phyloP scores from a whole-genome alignment of 2,888 invertebrate species.

The Synergus gifuensis region DNA sequence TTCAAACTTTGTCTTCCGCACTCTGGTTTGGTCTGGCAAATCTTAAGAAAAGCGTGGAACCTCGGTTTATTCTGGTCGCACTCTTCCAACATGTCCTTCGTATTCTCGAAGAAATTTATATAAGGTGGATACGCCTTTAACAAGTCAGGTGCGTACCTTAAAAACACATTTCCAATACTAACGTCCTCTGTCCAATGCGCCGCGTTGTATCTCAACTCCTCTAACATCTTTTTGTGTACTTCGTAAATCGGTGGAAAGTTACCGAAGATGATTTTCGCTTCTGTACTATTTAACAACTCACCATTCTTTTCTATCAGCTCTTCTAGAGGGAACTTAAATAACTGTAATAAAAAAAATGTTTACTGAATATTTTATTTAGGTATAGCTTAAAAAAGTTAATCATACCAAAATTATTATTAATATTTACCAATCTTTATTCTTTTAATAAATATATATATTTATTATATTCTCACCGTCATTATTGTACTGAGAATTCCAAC shows the following conservation, averaged over 20 bases:
- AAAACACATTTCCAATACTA: constrained; percentile 92
- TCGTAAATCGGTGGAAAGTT: constrained; percentile 96
- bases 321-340: constrained; percentile 96
- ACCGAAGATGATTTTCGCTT: constrained; percentile 96
- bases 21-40: constrained; percentile 95
- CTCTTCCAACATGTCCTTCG: constrained; percentile 93
- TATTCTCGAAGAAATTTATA: constrained; percentile 98
- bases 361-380: neutral
- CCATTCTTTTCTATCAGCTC: constrained; percentile 84
- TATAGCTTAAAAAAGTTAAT: too few relatives aligned
- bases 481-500: constrained; percentile 96
- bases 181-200: constrained; percentile 93
- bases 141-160: constrained; percentile 92
- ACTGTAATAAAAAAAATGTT: constrained; percentile 79
- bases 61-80: constrained; percentile 96
- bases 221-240: constrained; percentile 89
- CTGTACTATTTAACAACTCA: constrained; percentile 91
- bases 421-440: neutral
- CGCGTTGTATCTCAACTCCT: constrained; percentile 80
- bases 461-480: constrained; percentile 88
- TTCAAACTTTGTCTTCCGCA: constrained; percentile 97
- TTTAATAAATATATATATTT: neutral
- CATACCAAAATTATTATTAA: neutral
- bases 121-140: constrained; percentile 98
- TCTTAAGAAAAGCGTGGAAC: constrained; percentile 99